Percentiles rank a stretch among this genome's conserved stretches.
Conservation (phyloP, 2,797 vertebrate genomes). For the Hylomyscus alleni region DNA sequence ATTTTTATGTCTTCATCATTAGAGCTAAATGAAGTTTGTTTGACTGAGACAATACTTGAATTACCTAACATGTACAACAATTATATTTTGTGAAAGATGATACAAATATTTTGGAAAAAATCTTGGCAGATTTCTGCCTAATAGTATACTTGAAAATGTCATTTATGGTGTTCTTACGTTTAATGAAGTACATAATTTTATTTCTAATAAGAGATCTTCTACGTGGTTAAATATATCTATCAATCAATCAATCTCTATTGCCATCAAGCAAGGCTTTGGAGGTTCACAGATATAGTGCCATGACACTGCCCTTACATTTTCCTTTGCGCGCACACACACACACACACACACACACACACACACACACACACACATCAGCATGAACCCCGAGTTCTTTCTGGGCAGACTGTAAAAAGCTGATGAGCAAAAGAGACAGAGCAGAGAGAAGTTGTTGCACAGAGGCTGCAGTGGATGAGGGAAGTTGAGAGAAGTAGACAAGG, state of each 20-base stretch:
- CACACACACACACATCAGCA: neutral
- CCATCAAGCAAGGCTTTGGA: neutral
- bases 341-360: no score
- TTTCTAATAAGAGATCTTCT: slow-evolving; percentile 57
- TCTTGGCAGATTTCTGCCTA: slow-evolving; percentile 26
- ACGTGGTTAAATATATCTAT: neutral
- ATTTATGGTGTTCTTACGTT: slow-evolving; percentile 13
- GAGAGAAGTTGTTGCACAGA: neutral
- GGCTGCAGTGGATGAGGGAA: neutral
- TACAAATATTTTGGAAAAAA: slow-evolving; percentile 50
- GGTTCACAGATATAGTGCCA: neutral
- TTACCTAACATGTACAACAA: neutral
- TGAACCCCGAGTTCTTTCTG: neutral
- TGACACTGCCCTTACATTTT: slow-evolving; percentile 25
- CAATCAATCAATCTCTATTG: neutral
- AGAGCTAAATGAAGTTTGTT: slow-evolving; percentile 37
- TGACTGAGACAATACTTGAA: slow-evolving; percentile 36
- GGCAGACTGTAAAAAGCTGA: slow-evolving; percentile 2
- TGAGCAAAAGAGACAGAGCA: neutral
- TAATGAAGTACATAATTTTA: slow-evolving; percentile 37
- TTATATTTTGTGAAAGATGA: slow-evolving; percentile 56
- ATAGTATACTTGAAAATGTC: slow-evolving; percentile 41
- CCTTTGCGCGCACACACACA: neutral
- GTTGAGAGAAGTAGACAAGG: neutral
- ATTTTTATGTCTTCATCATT: slow-evolving; percentile 48